Percentiles rank a stretch among this genome's conserved stretches.
These are phyloP conservation scores for Syrphus vitripennis DNA, from an alignment of 2,888 invertebrate genomes.

Conservation along the genomic window DNA sequence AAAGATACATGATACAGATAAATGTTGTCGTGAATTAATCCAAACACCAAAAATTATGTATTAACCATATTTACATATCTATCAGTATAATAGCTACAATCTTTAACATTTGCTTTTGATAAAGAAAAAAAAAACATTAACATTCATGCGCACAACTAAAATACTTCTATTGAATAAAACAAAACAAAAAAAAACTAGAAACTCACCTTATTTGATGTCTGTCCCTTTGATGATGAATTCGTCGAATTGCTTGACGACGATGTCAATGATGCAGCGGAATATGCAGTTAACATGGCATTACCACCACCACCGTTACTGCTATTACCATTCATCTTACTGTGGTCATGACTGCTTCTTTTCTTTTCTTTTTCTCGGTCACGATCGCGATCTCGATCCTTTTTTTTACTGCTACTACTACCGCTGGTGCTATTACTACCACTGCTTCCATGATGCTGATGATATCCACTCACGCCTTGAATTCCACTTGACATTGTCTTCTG, in stretches of 20 bases:
- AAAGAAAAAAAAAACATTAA: no score
- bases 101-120: background rate
- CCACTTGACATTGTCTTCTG: slow-evolving; percentile 8
- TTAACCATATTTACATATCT: background rate
- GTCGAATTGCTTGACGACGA: slow-evolving; percentile 30
- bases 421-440: slow-evolving; percentile 36
- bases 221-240: slow-evolving; percentile 72
- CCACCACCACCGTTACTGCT: slow-evolving; percentile 49
- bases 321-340: slow-evolving; percentile 77
- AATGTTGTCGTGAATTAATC: background rate
- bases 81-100: background rate
- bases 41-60: slow-evolving; percentile 14
- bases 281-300: slow-evolving; percentile 45
- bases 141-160: slow-evolving; percentile 12
- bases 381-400: slow-evolving; percentile 79
- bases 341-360: slow-evolving; percentile 77
- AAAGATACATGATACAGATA: background rate
- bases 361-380: slow-evolving; percentile 76
- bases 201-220: slow-evolving; percentile 76
- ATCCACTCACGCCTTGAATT: background rate
- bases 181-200: background rate
- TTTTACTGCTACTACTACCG: slow-evolving; percentile 76
- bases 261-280: slow-evolving; percentile 53
- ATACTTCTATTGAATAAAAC: background rate
- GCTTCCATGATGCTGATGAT: slow-evolving; percentile 59